Evolutionary conservation across 2,888 invertebrate species (phyloP).

Genomic region (Drosophila silvestris): DNA sequence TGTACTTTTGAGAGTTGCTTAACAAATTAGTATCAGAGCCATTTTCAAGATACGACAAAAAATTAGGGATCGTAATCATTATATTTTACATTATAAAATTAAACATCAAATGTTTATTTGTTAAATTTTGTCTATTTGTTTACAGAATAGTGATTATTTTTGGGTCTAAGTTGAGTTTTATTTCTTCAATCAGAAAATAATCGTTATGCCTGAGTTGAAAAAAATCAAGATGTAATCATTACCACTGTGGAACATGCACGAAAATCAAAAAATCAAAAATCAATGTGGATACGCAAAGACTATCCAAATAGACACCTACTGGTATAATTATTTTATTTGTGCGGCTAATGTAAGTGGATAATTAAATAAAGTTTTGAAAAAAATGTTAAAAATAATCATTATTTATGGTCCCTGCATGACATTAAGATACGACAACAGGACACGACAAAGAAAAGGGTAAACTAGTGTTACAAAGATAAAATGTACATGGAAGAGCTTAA

Average conservation of each 20-base stretch:
- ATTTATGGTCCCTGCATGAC: not conserved
- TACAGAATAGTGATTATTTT: not conserved
- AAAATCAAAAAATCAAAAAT: conserved; percentile 6
- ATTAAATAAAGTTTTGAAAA: conserved; percentile 8
- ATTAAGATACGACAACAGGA: not conserved
- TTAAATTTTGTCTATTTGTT: not conserved
- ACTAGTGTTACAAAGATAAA: not conserved
- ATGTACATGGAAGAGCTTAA: not conserved
- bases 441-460: not conserved
- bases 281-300: conserved; percentile 3
- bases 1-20: not conserved
- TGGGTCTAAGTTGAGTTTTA: not conserved
- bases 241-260: not conserved
- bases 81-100: not conserved
- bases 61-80: not conserved
- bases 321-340: conserved; percentile 5
- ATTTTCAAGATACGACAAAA: not conserved
- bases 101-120: not conserved
- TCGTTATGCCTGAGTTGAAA: not conserved
- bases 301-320: not conserved
- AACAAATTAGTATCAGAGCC: not conserved
- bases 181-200: not conserved
- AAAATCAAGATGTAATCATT: not conserved
- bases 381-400: not conserved
- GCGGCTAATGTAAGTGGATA: conserved; percentile 6